Percentiles rank a stretch among this genome's conserved stretches.
These are phyloP conservation scores for Sarcophaga subvicina DNA, from an alignment of 2,888 invertebrate species.

Conservation along the genomic window DNA sequence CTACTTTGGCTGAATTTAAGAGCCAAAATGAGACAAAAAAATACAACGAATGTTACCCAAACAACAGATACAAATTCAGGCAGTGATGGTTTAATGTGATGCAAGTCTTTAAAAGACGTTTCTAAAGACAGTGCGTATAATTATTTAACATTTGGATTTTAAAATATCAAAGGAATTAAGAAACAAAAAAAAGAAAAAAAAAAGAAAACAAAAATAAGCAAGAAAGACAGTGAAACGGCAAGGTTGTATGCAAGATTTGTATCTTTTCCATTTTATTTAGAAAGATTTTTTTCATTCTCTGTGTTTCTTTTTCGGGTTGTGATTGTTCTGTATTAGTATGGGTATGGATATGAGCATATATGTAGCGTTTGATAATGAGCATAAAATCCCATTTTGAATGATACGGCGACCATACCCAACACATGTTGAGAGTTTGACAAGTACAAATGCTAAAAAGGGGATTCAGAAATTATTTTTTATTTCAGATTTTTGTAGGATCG, in stretches of 20 bases:
- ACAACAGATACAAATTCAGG: slow-evolving; percentile 52
- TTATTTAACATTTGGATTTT: slow-evolving; percentile 67
- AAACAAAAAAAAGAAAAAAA: background rate
- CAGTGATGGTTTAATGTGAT: slow-evolving; percentile 59
- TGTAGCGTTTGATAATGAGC: slow-evolving; percentile 69
- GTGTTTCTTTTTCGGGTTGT: slow-evolving; percentile 27
- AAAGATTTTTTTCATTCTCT: slow-evolving; percentile 8
- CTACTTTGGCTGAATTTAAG: background rate
- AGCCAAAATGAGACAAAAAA: slow-evolving; percentile 20
- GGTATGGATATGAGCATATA: slow-evolving; percentile 29
- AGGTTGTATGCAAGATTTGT: slow-evolving; percentile 39
- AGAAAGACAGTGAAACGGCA: slow-evolving; percentile 18
- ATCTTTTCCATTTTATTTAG: slow-evolving; percentile 39
- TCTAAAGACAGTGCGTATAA: slow-evolving; percentile 64
- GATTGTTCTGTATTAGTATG: slow-evolving; percentile 2
- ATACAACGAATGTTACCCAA: slow-evolving; percentile 51
- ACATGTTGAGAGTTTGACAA: slow-evolving; percentile 81
- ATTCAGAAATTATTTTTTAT: slow-evolving; percentile 36
- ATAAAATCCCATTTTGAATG: slow-evolving; percentile 72
- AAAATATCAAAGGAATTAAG: background rate
- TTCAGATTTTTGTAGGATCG: slow-evolving; percentile 3
- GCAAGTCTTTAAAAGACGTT: slow-evolving; percentile 62
- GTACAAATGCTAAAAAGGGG: slow-evolving; percentile 78
- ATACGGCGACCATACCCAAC: slow-evolving; percentile 70
- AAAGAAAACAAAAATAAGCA: background rate